A percentile compares a stretch with the other conserved stretches of the same genome.
phyloP scores from a whole-genome alignment of 2,797 vertebrate genomes.

The Alca torda region DNA sequence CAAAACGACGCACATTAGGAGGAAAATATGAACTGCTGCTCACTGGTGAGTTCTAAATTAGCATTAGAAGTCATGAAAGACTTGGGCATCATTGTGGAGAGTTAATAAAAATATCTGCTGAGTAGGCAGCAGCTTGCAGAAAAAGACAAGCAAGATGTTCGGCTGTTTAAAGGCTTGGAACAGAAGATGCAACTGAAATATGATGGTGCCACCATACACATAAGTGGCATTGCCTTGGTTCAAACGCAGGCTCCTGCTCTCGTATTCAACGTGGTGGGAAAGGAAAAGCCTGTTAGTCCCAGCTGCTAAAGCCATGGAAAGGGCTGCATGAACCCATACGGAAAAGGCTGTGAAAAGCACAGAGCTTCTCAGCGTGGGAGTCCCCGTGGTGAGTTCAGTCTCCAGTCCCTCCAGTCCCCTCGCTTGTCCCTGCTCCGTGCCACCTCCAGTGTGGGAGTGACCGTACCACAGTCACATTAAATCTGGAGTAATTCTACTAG shows the following conservation, averaged over 20 bases:
- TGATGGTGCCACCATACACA: fast-evolving
- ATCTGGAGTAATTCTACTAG: not conserved
- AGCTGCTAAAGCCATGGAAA: not conserved
- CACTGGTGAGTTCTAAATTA: not conserved
- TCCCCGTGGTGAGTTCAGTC: not conserved
- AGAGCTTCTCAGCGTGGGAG: not conserved
- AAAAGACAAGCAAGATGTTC: not conserved
- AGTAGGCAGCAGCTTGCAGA: not conserved
- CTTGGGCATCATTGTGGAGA: not conserved
- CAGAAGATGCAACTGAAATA: not conserved
- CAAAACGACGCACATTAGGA: not conserved
- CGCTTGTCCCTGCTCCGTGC: no score
- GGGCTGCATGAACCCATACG: fast-evolving
- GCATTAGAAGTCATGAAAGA: not conserved
- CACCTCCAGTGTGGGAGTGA: fast-evolving
- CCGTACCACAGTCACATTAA: not conserved
- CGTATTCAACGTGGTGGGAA: fast-evolving
- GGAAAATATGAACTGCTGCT: not conserved
- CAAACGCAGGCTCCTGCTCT: fast-evolving
- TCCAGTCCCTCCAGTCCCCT: not conserved
- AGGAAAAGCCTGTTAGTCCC: not conserved
- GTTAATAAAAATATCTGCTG: not conserved
- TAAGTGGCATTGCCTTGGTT: not conserved
- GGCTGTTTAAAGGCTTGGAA: not conserved
- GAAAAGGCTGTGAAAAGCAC: no score